Evolutionary conservation across 2,797 vertebrate species (phyloP).

Genomic region (Miichthys miiuy): DNA sequence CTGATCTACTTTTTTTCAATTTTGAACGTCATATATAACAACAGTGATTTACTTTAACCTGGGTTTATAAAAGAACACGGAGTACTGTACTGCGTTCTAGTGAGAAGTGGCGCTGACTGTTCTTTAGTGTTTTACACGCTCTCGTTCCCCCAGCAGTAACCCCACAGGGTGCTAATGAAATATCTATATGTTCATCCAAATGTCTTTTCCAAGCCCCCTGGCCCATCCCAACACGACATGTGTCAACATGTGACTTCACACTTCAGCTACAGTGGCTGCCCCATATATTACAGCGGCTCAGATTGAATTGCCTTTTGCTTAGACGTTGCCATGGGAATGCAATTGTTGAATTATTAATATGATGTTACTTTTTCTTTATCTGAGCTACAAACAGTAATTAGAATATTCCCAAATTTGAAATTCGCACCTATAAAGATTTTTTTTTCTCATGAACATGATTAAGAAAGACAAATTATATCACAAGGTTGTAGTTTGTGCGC

Average conservation of each 20-base stretch:
- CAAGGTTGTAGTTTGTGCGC: conserved; percentile 2
- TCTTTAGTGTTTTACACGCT: conserved; percentile 85
- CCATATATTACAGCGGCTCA: conserved; percentile 75
- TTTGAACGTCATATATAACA: conserved; percentile 62
- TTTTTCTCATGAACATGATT: conserved; percentile 11
- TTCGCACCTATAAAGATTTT: conserved; percentile 10
- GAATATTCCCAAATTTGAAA: conserved; percentile 29
- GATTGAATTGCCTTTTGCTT: conserved; percentile 73
- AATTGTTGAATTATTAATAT: conserved; percentile 74
- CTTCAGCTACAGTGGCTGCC: conserved; percentile 74
- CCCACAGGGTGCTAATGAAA: conserved; percentile 96
- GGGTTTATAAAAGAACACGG: conserved; percentile 30
- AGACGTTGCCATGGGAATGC: conserved; percentile 68
- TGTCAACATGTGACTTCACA: conserved; percentile 90
- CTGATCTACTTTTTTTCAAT: conserved; percentile 58
- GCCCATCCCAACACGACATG: conserved; percentile 85
- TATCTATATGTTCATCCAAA: conserved; percentile 94
- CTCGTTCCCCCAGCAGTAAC: conserved; percentile 83
- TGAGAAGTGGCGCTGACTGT: conserved; percentile 79
- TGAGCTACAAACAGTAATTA: conserved; percentile 47
- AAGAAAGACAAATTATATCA: conserved; percentile 16
- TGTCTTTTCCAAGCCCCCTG: conserved; percentile 89
- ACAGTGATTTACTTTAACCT: conserved; percentile 64
- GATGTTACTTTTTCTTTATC: conserved; percentile 40
- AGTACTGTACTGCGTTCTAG: conserved; percentile 42